A percentile compares a stretch with the other conserved stretches of the same genome.
These are phyloP conservation scores for Scotopteryx bipunctaria DNA, from an alignment of 2,888 invertebrate genomes.

Conservation along the genomic window DNA sequence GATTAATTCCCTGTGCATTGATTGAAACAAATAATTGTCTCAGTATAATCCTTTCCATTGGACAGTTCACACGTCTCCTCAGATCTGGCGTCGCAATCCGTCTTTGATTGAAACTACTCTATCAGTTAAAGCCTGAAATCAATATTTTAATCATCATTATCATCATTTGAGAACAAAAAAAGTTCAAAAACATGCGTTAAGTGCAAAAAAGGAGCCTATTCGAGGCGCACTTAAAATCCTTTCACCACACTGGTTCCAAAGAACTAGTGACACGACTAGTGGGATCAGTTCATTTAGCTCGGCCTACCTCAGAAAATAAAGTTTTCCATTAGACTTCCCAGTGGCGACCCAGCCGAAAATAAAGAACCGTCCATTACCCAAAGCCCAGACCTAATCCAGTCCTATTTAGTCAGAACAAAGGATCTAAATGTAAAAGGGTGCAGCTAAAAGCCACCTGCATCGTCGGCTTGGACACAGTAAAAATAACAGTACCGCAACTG, in stretches of 20 bases:
- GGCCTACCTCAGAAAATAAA: background rate
- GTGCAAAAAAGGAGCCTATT: too few relatives aligned
- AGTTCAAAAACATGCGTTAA: too few relatives aligned
- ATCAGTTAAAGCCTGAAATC: background rate
- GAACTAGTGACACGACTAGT: too few relatives aligned
- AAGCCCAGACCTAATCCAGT: constrained; percentile 31
- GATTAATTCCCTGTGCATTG: constrained; percentile 35
- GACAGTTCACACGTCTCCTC: constrained; percentile 35
- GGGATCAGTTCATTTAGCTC: too few relatives aligned
- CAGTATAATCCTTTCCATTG: constrained; percentile 38
- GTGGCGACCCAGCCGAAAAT: constrained; percentile 4
- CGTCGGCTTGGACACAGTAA: constrained; percentile 12
- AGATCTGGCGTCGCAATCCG: constrained; percentile 10
- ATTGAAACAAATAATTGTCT: constrained; percentile 49
- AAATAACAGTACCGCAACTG: background rate
- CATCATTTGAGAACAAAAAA: background rate
- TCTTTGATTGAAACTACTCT: constrained; percentile 10
- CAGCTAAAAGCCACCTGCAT: constrained; percentile 48
- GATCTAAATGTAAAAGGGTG: constrained; percentile 33
- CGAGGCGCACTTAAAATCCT: too few relatives aligned
- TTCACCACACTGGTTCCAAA: too few relatives aligned
- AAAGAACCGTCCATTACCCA: constrained; percentile 3
- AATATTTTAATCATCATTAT: too few relatives aligned
- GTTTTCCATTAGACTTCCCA: constrained; percentile 4
- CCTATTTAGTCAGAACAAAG: constrained; percentile 35